A percentile compares a stretch with the other conserved stretches of the same genome.
Evolutionary conservation across 2,113 vertebrate genomes (phyloP).

Genomic region (Balaeniceps rex): DNA sequence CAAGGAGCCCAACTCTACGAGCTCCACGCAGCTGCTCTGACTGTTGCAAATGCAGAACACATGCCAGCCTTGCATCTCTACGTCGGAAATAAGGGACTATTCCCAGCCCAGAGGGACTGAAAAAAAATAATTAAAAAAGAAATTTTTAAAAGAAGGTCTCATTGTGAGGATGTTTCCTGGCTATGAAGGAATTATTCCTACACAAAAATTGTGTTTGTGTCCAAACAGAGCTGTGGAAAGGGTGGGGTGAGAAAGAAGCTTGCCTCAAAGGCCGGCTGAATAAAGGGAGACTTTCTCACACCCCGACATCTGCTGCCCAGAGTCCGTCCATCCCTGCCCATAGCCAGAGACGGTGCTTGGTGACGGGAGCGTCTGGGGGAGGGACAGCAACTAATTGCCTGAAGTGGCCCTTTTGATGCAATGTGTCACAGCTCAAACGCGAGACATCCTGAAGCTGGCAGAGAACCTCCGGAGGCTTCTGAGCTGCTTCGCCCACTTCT

Average conservation of each 20-base stretch:
- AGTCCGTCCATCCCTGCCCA: not conserved
- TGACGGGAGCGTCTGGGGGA: accelerated
- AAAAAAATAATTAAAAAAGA: not conserved
- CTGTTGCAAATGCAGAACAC: not conserved
- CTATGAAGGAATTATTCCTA: not conserved
- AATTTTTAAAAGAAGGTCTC: not conserved
- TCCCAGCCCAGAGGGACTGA: not conserved
- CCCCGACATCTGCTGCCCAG: slow-evolving; percentile 1
- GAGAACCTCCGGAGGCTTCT: not conserved
- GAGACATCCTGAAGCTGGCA: not conserved
- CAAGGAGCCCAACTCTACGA: not conserved
- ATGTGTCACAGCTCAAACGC: accelerated
- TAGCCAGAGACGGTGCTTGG: not conserved
- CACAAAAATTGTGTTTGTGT: not conserved
- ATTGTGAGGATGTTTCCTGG: not conserved
- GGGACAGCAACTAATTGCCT: not conserved
- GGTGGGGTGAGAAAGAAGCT: not conserved
- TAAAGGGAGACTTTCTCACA: not conserved
- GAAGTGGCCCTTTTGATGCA: not conserved
- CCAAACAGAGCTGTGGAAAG: not conserved
- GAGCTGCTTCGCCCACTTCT: not conserved
- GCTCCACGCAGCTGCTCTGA: not conserved
- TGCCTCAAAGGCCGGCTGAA: not conserved
- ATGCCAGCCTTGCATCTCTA: not conserved
- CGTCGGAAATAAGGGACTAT: not conserved